A percentile compares a stretch with the other conserved stretches of the same genome.
Conservation (phyloP, 2,888 invertebrate species). For the Drosophila nr. fundita region DNA sequence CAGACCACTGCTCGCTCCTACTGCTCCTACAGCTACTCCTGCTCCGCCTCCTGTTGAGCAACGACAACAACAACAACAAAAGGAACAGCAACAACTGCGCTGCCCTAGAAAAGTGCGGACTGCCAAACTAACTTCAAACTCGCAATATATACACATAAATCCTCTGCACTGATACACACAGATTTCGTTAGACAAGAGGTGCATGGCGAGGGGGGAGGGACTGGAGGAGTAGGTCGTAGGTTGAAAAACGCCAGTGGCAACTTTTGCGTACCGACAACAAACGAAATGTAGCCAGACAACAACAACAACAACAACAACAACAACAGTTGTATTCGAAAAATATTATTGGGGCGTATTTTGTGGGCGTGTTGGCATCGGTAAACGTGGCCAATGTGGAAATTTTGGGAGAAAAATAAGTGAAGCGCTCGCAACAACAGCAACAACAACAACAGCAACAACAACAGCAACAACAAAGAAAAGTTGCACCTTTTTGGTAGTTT, state of each 20-base stretch:
- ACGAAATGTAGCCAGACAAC: conserved; percentile 42
- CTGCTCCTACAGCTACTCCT: not conserved
- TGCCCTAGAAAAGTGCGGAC: conserved; percentile 59
- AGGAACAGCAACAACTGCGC: conserved; percentile 24
- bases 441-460: conserved; percentile 4
- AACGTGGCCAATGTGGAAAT: conserved; percentile 25
- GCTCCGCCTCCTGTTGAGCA: not conserved
- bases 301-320: conserved; percentile 19
- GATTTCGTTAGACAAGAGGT: conserved; percentile 50
- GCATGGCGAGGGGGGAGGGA: not conserved
- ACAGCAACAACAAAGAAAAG: conserved; percentile 29
- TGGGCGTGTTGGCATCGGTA: conserved; percentile 48
- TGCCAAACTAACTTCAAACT: conserved; percentile 82
- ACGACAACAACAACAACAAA: conserved; percentile 6
- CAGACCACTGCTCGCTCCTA: not conserved
- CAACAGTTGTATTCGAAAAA: conserved; percentile 62
- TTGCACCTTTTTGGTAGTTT: conserved; percentile 53
- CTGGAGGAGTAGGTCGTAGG: conserved; percentile 26
- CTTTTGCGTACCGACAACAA: conserved; percentile 54
- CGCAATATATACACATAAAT: conserved; percentile 79
- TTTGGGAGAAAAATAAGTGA: conserved; percentile 26
- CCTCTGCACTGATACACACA: conserved; percentile 77
- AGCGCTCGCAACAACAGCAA: conserved; percentile 22
- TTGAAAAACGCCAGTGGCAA: conserved; percentile 52
- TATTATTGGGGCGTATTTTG: conserved; percentile 71